phyloP scores from a whole-genome alignment of 2,797 vertebrate species.

The Loris lydekkerianus region DNA sequence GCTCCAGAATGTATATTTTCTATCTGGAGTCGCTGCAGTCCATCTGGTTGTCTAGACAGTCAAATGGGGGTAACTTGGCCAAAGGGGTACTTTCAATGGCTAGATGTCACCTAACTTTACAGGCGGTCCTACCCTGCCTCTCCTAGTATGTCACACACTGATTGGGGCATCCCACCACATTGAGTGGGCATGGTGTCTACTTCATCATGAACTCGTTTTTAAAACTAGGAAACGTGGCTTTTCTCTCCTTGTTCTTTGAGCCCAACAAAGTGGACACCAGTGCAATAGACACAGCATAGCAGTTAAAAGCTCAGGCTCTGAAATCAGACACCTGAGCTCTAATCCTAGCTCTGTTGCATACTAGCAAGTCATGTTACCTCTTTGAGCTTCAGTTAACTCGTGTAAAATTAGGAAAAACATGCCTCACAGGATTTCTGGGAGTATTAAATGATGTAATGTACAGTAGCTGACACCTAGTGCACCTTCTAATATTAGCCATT shows the following conservation, averaged over 20 bases:
- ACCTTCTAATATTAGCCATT: slow-evolving; percentile 56
- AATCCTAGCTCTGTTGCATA: slow-evolving; percentile 57
- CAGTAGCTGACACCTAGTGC: slow-evolving; percentile 13
- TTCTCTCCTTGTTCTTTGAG: neutral
- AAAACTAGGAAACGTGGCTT: neutral
- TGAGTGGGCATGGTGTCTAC: neutral
- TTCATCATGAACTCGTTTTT: neutral
- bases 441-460: slow-evolving; percentile 56
- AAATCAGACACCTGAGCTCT: slow-evolving; percentile 73
- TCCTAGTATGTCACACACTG: neutral
- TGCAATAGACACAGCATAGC: neutral
- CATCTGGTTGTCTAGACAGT: neutral
- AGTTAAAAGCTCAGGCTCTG: slow-evolving; percentile 62
- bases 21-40: neutral
- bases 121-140: neutral
- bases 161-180: neutral
- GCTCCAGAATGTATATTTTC: neutral
- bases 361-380: slow-evolving; percentile 69
- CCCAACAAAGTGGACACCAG: neutral
- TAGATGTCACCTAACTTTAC: neutral
- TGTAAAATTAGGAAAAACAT: slow-evolving; percentile 76
- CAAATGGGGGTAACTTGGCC: neutral
- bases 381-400: slow-evolving; percentile 68
- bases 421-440: slow-evolving; percentile 46
- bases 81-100: neutral